Evolutionary conservation across 2,113 vertebrate genomes (phyloP), one percentile per base, ranked within the genome.

Genomic region (Lucifuga dentata): DNA sequence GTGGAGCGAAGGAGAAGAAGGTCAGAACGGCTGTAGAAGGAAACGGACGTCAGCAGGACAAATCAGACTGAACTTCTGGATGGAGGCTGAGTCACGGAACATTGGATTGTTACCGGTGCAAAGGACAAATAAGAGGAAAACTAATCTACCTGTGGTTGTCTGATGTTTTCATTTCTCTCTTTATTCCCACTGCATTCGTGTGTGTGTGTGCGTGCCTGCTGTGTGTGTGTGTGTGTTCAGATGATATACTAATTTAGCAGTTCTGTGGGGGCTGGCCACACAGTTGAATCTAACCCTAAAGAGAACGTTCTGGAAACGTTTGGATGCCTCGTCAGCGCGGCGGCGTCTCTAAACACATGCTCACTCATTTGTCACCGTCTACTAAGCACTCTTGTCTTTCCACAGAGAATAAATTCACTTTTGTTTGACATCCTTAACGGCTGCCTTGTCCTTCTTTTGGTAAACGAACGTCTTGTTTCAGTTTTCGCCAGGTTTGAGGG

Each of bases 351-450:
- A 62, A 63, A n/a, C 52, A 84, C 73, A 51, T 49, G 55, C 67
- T 80, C 65, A 70, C 68, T 62, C 2, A 51, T 88, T 81, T 71
- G 68, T 90, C 83, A 89, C 75, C 35, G 49, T 90, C 78, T 60
- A 57, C 71, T 70, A 20, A 70, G 66, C 85, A 86, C 77, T 63
- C 76, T 78, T 32, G 15, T 86, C 72, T 85, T 76, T 86, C 81
- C 82, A 67, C 79, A 63, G 69, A 83, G 66, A 93, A 92, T 93
- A 92, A 93, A 93, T 73, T 6, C 1, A 10, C 38, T 84, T 88
- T 85, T 79, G 69, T 88, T 86, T 84, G 77, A 88, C 79, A 50
- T 84, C 70, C 50, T 67, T 32, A 57, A 58, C 8, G 17, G 68
- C 62, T 20, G 16, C 75, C 52, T 62, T 57, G 77, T 78, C 41